phyloP scores from a whole-genome alignment of 2,113 vertebrate species.

The Clarias gariepinus region DNA sequence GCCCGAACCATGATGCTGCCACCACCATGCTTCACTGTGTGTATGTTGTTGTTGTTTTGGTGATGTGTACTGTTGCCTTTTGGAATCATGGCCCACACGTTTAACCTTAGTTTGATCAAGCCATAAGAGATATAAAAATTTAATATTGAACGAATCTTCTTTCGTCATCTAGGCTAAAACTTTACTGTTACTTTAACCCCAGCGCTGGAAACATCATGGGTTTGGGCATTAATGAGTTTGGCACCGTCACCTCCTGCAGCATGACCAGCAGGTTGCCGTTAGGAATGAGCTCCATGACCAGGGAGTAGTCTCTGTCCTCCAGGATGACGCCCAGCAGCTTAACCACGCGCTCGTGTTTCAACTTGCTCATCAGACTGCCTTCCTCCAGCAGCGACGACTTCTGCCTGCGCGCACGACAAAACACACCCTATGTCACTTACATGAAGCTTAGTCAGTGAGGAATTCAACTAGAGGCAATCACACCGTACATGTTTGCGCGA shows the following conservation, averaged over 20 bases:
- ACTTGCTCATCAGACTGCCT: slow-evolving; percentile 84
- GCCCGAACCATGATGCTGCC: no score
- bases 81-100: no score
- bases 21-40: no score
- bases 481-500: no score
- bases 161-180: no score
- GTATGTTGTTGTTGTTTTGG: no score
- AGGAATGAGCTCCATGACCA: slow-evolving; percentile 91
- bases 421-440: not conserved
- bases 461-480: no score
- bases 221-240: not conserved
- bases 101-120: no score
- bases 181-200: not conserved
- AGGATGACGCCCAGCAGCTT: slow-evolving; percentile 88
- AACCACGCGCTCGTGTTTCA: slow-evolving; percentile 85
- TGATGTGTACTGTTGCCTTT: no score
- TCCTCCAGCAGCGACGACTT: slow-evolving; percentile 85
- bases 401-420: slow-evolving; percentile 61
- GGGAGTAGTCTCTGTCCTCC: slow-evolving; percentile 86
- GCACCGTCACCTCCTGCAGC: slow-evolving; percentile 72
- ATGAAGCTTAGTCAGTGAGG: not conserved
- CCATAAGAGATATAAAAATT: no score
- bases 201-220: not conserved
- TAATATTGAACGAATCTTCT: no score
- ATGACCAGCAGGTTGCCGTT: slow-evolving; percentile 87